Conservation (phyloP, 2,888 invertebrate species). For the Amblyjoppa proteus region DNA sequence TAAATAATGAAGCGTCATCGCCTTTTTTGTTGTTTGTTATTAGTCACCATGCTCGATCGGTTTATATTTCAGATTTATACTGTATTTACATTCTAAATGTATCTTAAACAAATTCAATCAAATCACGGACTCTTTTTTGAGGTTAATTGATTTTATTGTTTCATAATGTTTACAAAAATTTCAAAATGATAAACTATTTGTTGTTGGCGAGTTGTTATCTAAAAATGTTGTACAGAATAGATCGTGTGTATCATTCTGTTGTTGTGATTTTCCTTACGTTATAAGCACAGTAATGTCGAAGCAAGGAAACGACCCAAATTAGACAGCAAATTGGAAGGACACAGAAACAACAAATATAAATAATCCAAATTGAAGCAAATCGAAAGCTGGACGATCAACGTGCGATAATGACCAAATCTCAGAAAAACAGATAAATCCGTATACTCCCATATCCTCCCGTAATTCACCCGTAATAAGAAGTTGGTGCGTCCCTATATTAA, state of each 20-base stretch:
- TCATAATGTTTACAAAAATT: background rate
- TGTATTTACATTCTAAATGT: background rate
- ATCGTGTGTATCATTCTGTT: conserved; percentile 3
- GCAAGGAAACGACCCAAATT: background rate
- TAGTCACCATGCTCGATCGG: conserved; percentile 5
- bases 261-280: background rate
- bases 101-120: background rate
- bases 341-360: too few species aligned
- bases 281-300: background rate
- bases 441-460: too few species aligned
- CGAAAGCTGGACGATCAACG: too few species aligned
- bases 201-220: background rate
- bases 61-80: conserved; percentile 3
- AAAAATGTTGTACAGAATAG: conserved; percentile 22
- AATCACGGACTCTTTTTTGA: background rate
- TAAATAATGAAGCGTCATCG: conserved; percentile 2
- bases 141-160: background rate
- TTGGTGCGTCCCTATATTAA: too few species aligned
- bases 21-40: background rate
- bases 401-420: too few species aligned
- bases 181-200: background rate
- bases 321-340: background rate
- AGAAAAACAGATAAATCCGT: too few species aligned
- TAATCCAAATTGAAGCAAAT: too few species aligned
- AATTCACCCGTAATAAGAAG: too few species aligned